Base-by-base conservation (phyloP, 1,140 invertebrate species). In the Hesperophylax magnus region DNA sequence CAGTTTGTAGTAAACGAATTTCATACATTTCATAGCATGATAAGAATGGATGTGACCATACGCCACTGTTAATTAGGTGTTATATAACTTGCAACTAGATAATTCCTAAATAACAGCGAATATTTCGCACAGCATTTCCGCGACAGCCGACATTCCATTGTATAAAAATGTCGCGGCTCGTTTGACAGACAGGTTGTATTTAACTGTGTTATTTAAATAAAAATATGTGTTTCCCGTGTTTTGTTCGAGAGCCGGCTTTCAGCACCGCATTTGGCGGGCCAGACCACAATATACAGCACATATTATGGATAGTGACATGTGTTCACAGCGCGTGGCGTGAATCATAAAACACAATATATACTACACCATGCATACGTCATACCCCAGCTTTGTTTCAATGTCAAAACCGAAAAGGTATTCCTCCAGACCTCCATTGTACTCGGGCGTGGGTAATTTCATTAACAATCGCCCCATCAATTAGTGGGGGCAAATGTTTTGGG, bases 251-350 rank as follows among this genome's bases (percentile, higher is more conserved):
- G 61, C 61, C 61, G 61, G 61, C 61, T 22, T 24, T n/a, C 22
- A 22, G 27, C 31, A 15, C 63, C 63, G 31, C 31, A 67, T 67
- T 31, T 22, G 63, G 63, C 31, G 8, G 63, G 17, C 31, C 22
- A n/a, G 63, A 47, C 39, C 8, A 47, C 39, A 27, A 27, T 27
- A 14, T 47, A 14, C 39, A 2, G 39, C 39, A 14, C 39, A 47
- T 47, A 27, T 9, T 22, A 24, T 31, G 31, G 63, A 17, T 34
- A 15, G 69, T 53, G 47, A 53, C 69, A 72, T 72, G 47, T 72
- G 69, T 72, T 72, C 47, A 53, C 18, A 14, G 69, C 69, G 69
- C 69, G 47, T 72, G 69, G 69, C 47, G 47, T 22, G 69, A 72
- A 72, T 72, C 69, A 72, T 53, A 72, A 72, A 22, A 11, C n/a